Evolutionary conservation across 2,888 invertebrate species (phyloP).

Genomic region (Noctua janthe): DNA sequence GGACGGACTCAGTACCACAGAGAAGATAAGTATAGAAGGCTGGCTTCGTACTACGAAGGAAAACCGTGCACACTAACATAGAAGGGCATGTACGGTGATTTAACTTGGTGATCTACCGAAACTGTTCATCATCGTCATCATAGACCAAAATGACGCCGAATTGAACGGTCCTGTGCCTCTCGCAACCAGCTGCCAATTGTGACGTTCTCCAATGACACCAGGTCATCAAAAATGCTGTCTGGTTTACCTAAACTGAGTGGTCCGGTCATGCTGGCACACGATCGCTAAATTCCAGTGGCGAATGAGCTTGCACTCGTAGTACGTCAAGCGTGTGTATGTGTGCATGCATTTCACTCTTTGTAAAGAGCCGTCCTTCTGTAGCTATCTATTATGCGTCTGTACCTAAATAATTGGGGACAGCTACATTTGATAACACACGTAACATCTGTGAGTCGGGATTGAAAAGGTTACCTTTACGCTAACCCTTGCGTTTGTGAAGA

Average conservation of each 20-base stretch:
- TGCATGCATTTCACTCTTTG: not conserved
- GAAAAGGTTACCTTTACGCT: constrained; percentile 50
- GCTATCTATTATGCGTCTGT: not conserved
- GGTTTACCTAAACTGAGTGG: too few relatives aligned
- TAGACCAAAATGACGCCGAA: too few relatives aligned
- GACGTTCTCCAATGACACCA: not conserved
- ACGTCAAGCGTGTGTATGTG: not conserved
- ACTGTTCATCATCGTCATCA: too few relatives aligned
- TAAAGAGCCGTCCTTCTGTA: not conserved
- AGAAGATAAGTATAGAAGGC: not conserved
- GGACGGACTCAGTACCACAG: constrained; percentile 1
- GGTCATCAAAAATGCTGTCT: too few relatives aligned
- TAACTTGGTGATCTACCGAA: too few relatives aligned
- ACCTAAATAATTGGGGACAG: constrained; percentile 55
- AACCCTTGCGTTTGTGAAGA: constrained; percentile 35
- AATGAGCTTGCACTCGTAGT: too few relatives aligned
- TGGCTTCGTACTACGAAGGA: too few relatives aligned
- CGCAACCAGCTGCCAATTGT: not conserved
- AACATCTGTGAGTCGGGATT: constrained; percentile 56
- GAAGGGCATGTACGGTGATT: too few relatives aligned
- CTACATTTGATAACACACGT: constrained; percentile 59
- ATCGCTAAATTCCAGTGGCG: too few relatives aligned
- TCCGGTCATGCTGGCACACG: too few relatives aligned
- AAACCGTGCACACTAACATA: too few relatives aligned
- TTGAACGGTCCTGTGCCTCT: too few relatives aligned